Percentiles rank a stretch among this genome's conserved stretches.
Evolutionary conservation across 1,140 invertebrate species (phyloP).

Genomic region (Caenorhabditis briggsae): DNA sequence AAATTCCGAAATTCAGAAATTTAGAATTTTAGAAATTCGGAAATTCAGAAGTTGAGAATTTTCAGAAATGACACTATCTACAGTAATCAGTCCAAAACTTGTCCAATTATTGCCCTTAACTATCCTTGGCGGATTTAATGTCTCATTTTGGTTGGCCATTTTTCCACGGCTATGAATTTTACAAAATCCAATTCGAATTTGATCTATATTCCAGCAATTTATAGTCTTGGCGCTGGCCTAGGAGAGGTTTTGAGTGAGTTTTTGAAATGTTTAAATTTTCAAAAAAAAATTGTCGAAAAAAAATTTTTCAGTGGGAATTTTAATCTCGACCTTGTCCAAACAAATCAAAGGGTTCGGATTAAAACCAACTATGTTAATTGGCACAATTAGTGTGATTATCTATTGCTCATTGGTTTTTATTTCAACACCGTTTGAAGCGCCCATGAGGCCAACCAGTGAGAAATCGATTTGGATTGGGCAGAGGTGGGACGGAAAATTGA

Average conservation of each 20-base stretch:
- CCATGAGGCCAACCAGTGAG: conserved; percentile 2
- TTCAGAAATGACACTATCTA: background rate
- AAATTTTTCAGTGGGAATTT: background rate
- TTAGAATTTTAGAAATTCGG: no score
- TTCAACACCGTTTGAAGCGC: conserved; percentile 19
- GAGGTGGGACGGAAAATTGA: background rate
- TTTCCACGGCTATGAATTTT: conserved; percentile 42
- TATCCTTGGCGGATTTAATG: background rate
- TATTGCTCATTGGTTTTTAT: background rate
- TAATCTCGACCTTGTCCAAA: background rate
- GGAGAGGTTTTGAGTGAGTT: conserved; percentile 52
- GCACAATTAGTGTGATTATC: background rate
- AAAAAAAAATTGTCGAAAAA: no score
- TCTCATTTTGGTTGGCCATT: conserved; percentile 8
- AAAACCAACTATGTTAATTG: conserved; percentile 14
- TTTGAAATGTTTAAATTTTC: no score
- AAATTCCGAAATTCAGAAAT: no score
- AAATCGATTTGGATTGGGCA: background rate
- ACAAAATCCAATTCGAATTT: background rate
- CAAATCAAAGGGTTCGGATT: conserved; percentile 15
- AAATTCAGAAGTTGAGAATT: background rate
- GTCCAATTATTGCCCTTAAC: background rate
- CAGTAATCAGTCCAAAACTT: background rate
- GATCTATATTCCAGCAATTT: conserved; percentile 35
- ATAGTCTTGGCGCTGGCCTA: background rate